Conservation (phyloP, 2,113 vertebrate species). For the Turnix velox region DNA sequence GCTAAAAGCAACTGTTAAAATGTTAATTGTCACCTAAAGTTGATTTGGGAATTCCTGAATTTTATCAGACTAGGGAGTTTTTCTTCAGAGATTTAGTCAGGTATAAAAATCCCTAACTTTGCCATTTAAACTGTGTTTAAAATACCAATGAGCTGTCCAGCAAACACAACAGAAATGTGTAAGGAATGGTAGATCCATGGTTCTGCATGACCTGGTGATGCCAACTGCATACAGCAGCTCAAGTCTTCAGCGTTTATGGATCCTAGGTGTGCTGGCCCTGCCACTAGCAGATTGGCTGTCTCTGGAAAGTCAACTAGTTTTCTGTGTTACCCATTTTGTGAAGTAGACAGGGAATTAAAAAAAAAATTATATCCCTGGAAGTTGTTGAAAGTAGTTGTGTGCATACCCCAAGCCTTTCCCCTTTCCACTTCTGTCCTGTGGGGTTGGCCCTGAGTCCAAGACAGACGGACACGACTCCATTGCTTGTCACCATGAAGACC, state of each 20-base stretch:
- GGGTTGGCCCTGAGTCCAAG: constrained; percentile 12
- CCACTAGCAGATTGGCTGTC: not conserved
- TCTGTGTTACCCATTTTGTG: constrained; percentile 40
- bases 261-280: not conserved
- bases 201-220: not conserved
- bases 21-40: constrained; percentile 69
- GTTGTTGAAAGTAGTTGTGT: constrained; percentile 54
- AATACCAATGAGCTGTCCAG: constrained; percentile 44
- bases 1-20: constrained; percentile 64
- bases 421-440: not conserved
- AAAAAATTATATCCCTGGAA: constrained; percentile 19
- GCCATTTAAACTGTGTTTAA: constrained; percentile 58
- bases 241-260: not conserved
- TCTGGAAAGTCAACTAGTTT: not conserved
- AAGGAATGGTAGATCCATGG: not conserved
- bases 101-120: constrained; percentile 54
- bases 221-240: not conserved
- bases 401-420: constrained; percentile 1
- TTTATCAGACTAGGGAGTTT: constrained; percentile 61
- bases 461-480: not conserved
- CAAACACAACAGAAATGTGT: not conserved
- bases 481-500: not conserved
- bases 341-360: not conserved
- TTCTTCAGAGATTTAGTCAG: constrained; percentile 55
- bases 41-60: constrained; percentile 67